Conservation (phyloP, 30 jellyfish, hydroid and myxozoan genomes). For the Hydractinia echinata region DNA sequence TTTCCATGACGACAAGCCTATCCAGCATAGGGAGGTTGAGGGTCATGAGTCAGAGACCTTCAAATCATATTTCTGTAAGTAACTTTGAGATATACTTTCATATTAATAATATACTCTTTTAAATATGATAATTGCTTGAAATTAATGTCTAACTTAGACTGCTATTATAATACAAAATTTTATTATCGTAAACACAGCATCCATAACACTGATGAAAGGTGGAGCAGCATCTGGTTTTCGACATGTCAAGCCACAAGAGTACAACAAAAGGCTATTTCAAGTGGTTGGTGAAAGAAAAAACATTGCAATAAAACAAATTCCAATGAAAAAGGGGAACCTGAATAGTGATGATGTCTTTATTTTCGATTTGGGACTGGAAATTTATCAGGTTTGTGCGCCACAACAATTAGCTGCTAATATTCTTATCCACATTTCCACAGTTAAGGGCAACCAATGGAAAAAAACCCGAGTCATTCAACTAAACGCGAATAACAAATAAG, state of each 20-base stretch:
- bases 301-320: conserved; percentile 17
- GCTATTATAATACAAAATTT: neutral
- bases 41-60: conserved; percentile 26
- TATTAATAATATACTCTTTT: too few relatives aligned
- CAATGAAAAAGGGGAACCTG: conserved; percentile 15
- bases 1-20: conserved; percentile 28
- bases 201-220: conserved; percentile 19
- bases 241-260: conserved; percentile 16
- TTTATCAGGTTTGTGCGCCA: conserved; percentile 14
- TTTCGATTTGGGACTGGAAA: conserved; percentile 22
- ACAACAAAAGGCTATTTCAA: conserved; percentile 19
- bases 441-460: too few relatives aligned
- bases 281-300: conserved; percentile 32
- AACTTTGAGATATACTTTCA: too few relatives aligned
- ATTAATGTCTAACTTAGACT: too few relatives aligned
- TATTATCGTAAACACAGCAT: neutral
- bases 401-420: too few relatives aligned
- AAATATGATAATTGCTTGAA: too few relatives aligned
- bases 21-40: conserved; percentile 30
- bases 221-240: conserved; percentile 34
- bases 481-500: too few relatives aligned
- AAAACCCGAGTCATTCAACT: too few relatives aligned
- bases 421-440: too few relatives aligned
- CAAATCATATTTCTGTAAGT: conserved; percentile 27
- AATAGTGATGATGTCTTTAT: conserved; percentile 26